Percentiles rank a stretch among this genome's conserved stretches.
phyloP scores from a whole-genome alignment of 1,140 invertebrate species.

The Drosophila nigrodunni region DNA sequence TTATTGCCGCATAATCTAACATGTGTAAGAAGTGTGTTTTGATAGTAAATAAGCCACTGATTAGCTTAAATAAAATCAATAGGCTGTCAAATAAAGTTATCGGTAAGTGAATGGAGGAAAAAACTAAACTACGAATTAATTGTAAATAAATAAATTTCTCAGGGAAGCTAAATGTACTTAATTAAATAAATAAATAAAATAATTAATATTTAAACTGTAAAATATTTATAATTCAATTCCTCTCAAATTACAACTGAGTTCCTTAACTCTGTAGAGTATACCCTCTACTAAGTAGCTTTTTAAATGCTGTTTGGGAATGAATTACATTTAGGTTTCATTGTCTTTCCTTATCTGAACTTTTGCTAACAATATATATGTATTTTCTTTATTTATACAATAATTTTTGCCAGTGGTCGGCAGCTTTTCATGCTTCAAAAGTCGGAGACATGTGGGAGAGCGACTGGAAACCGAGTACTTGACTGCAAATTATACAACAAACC shows the following conservation, averaged over 20 bases:
- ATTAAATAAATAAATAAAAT: neutral
- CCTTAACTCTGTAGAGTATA: slow-evolving; percentile 10
- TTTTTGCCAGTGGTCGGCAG: slow-evolving; percentile 60
- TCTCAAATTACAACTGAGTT: neutral
- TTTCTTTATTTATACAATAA: slow-evolving; percentile 43
- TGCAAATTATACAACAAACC: slow-evolving; percentile 67
- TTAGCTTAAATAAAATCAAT: neutral
- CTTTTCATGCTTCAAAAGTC: slow-evolving; percentile 60
- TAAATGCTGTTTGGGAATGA: slow-evolving; percentile 22
- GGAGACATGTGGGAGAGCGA: slow-evolving; percentile 54
- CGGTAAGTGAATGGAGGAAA: too few species aligned
- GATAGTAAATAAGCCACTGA: too few species aligned
- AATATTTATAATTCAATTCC: too few species aligned
- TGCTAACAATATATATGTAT: slow-evolving; percentile 40
- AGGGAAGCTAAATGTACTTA: too few species aligned
- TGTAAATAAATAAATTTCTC: too few species aligned
- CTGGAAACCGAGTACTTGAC: slow-evolving; percentile 49
- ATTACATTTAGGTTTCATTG: slow-evolving; percentile 47
- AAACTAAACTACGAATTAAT: too few species aligned
- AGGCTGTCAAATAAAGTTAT: too few species aligned
- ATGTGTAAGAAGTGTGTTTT: neutral
- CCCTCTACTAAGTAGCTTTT: slow-evolving; percentile 17
- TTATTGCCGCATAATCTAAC: neutral
- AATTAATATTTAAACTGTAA: neutral
- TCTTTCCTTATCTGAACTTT: slow-evolving; percentile 49